phyloP scores from a whole-genome alignment of 37 sponge, comb jelly and placozoan species.

The Amphimedon queenslandica region DNA sequence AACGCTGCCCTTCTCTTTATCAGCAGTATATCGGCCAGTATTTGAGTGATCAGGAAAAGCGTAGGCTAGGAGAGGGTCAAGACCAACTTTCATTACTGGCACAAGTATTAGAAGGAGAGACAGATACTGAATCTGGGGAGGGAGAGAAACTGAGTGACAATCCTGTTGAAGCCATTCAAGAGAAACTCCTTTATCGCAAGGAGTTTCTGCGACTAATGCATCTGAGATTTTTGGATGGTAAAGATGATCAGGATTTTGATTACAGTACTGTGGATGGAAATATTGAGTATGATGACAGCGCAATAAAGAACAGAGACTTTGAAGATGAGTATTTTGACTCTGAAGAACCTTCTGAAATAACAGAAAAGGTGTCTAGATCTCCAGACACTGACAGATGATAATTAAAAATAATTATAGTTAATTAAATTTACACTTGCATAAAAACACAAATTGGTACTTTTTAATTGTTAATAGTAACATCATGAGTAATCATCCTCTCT shows the following conservation, averaged over 20 bases:
- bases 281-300: conserved; percentile 49
- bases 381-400: no score
- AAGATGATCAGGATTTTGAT: conserved; percentile 78
- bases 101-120: conserved; percentile 44
- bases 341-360: conserved; percentile 74
- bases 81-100: conserved; percentile 18
- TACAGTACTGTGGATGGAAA: conserved; percentile 61
- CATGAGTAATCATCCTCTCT: no score
- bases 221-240: conserved; percentile 62
- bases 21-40: conserved; percentile 85
- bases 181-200: conserved; percentile 32
- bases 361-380: no score
- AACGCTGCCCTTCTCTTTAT: conserved; percentile 63
- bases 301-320: conserved; percentile 40
- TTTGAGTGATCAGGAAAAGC: conserved; percentile 64
- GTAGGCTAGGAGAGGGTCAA: background rate
- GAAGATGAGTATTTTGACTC: conserved; percentile 82
- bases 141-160: conserved; percentile 17
- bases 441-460: no score
- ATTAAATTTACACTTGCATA: no score
- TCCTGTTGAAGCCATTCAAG: conserved; percentile 41
- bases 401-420: no score
- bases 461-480: no score
- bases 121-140: conserved; percentile 25
- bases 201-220: conserved; percentile 77